Base-by-base conservation (phyloP, 2,113 vertebrate genomes). In the Cephalopholis sonnerati region DNA sequence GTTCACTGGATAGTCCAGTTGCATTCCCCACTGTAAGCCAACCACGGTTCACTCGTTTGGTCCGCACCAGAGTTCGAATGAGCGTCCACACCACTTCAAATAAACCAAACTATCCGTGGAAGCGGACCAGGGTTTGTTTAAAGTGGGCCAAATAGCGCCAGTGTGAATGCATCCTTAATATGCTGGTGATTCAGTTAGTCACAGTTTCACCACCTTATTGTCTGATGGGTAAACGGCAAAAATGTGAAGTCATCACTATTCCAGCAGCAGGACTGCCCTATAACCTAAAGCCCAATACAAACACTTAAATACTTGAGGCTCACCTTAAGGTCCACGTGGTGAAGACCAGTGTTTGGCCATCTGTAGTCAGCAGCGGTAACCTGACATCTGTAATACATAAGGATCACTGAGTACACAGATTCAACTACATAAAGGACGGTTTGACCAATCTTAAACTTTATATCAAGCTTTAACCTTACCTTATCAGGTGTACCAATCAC, bases 191-290 rank as follows among this genome's bases (percentile, higher is more conserved):
- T 94, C 91, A 94, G 91, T 87, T 77, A 44, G 59, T 90, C 85
- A 94, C 90, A 89, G 73, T 77, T 13, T 95, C 94, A 94, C 77
- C 94, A 95, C 10, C 17, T 58, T 77, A 72, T 82, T 87, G 83
- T 95, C 93, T 94, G 94, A 94, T 76, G 92, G 93, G 94, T 95
- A 96, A 96, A 95, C 93, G 94, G 92, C 94, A 46, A 91, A 74
- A 76, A 46, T 53, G 29, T 87, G 65, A 92, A 88, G 10, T 93
- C 92, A 93, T 94, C 90, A 92, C 73, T 82, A 73, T 69, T 63
- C 81, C 86, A 89, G 70, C 84, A 66, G 50, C 5, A 2, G 7
- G 20, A 82, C n/a, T 36, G 8, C 1, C 5, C n/a, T n/a, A n/a
- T n/a, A n/a, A n/a, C n/a, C n/a, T n/a, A n/a, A n/a, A n/a, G n/a